Evolutionary conservation across 2,888 invertebrate genomes (phyloP), one percentile per base, ranked within the genome.

Genomic region (Volucella zonaria): DNA sequence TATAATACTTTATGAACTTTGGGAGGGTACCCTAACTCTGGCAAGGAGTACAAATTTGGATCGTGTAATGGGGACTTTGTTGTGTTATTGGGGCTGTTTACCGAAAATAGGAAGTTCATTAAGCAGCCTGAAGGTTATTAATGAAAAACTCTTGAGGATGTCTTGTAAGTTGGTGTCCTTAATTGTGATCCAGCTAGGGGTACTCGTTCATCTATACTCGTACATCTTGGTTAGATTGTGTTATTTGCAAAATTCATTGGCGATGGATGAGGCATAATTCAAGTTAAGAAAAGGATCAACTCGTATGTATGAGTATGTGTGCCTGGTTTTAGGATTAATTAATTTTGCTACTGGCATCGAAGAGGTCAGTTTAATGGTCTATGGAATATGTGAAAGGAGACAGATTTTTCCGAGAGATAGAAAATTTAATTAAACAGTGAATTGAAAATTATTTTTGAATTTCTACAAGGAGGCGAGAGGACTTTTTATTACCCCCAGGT

Each of bases 1-100:
- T 80, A 81, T 85, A 31, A 31, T 31, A 31, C 31, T 80, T 85
- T 85, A 85, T 85, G 81, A 81, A 81, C 62, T 68, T 52, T n/a
- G n/a, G n/a, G 15, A 15, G 45, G 11, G 14, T 38, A 31, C 23
- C 23, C 71, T 43, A 40, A 45, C 49, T 12, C 47, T 15, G 58
- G 18, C 18, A 64, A 47, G 52, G 70, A 61, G 67, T 76, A 67
- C 76, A 73, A 80, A 81, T 76, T 80, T 49, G 76, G 49, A 67
- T 75, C 52, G 66, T 70, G 79, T 74, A 74, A 77, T 67, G 67
- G 66, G 71, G 64, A 68, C 73, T 78, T 68, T 67, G 67, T 38
- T 49, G 42, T 42, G 76, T 45, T 78, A 61, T 77, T 71, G 58
- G 42, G 70, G 66, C 54, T 62, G 67, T 61, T 77, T 76, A 64